Percentiles rank a stretch among this genome's conserved stretches.
Conservation (phyloP, 2,797 vertebrate species). For the Aratinga solstitialis region DNA sequence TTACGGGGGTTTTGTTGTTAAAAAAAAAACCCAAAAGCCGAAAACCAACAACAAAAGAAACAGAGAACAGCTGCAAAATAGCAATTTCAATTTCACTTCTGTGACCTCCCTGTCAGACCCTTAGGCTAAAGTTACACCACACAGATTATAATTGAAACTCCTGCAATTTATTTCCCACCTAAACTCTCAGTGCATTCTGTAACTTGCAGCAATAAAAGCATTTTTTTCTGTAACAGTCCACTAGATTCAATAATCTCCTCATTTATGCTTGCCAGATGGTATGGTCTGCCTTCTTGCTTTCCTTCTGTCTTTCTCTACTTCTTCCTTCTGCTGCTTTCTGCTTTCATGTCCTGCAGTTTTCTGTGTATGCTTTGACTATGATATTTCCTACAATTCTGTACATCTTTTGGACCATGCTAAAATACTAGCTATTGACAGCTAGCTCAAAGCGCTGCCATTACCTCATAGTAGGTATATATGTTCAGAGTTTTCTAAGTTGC, state of each 20-base stretch:
- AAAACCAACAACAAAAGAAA: not conserved
- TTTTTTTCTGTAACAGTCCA: not conserved
- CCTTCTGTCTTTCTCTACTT: not conserved
- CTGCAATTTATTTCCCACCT: not conserved
- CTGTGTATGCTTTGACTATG: not conserved
- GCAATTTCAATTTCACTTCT: not conserved
- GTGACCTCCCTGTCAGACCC: not conserved
- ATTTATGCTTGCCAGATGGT: not conserved
- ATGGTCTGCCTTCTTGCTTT: accelerated
- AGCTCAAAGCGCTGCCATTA: not conserved
- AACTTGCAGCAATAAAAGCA: not conserved
- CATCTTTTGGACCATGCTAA: not conserved
- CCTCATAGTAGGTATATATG: not conserved
- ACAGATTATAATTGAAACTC: not conserved
- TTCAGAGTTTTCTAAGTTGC: not conserved
- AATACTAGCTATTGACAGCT: not conserved
- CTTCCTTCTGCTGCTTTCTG: not conserved
- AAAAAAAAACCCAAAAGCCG: not conserved
- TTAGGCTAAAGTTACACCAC: not conserved
- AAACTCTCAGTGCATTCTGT: not conserved
- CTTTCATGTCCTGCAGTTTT: not conserved
- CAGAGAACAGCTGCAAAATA: not conserved
- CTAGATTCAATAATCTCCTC: not conserved
- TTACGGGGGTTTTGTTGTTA: not conserved
- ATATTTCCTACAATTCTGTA: not conserved